Conservation (phyloP, 2,113 vertebrate genomes). For the Notiomystis cincta region DNA sequence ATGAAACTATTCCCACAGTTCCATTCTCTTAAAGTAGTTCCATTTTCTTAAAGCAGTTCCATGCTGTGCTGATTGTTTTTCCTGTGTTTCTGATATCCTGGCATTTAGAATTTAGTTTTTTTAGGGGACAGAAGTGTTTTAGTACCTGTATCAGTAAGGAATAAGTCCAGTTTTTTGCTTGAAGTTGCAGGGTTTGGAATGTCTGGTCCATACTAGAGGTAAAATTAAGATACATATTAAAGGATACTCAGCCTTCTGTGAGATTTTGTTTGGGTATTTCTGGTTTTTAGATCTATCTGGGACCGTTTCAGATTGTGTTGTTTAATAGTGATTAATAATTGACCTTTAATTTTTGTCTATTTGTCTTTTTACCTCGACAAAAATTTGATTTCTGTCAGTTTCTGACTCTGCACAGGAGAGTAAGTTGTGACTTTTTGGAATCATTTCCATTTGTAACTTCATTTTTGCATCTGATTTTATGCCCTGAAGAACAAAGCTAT, state of each 20-base stretch:
- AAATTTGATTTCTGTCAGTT: background rate
- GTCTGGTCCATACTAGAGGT: background rate
- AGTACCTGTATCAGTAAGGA: background rate
- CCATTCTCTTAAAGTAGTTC: background rate
- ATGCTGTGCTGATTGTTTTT: background rate
- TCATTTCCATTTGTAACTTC: background rate
- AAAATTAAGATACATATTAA: background rate
- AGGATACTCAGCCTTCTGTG: background rate
- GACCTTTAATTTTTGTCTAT: background rate
- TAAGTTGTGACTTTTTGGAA: background rate
- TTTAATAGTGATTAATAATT: background rate
- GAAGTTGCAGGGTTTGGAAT: background rate
- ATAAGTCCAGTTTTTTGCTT: rapidly evolving
- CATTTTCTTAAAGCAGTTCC: background rate
- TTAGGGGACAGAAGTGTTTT: background rate
- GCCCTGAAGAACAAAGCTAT: background rate
- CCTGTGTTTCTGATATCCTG: background rate
- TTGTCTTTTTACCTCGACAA: background rate
- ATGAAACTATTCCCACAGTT: background rate
- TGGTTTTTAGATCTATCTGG: background rate
- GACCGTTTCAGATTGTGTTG: background rate
- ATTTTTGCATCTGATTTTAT: background rate
- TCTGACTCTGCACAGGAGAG: background rate
- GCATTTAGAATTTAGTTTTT: background rate
- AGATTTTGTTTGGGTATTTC: background rate